Evolutionary conservation across 2,888 invertebrate genomes (phyloP).

Genomic region (Syritta pipiens): DNA sequence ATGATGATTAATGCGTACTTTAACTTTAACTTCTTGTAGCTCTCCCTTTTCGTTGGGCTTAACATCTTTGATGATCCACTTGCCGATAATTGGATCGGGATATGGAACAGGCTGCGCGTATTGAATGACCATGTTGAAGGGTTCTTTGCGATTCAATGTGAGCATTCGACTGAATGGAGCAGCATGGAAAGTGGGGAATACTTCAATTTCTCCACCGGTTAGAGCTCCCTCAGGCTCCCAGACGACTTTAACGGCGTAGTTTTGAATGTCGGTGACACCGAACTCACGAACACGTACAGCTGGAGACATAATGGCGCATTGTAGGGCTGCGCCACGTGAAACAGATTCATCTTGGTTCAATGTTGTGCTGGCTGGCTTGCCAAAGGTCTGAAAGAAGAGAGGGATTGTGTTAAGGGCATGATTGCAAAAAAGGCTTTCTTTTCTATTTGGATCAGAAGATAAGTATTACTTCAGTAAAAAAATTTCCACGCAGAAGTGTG

Average conservation of each 20-base stretch:
- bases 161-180: constrained; percentile 97
- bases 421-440: neutral
- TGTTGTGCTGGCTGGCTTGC: constrained; percentile 94
- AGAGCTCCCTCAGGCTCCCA: constrained; percentile 86
- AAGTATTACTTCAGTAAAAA: too few relatives aligned
- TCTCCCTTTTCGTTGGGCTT: constrained; percentile 93
- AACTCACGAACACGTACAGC: constrained; percentile 98
- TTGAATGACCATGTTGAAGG: constrained; percentile 91
- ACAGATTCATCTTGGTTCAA: constrained; percentile 99
- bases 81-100: constrained; percentile 89
- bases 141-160: constrained; percentile 93
- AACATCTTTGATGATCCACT: constrained; percentile 90
- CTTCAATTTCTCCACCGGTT: constrained; percentile 90
- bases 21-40: constrained; percentile 96
- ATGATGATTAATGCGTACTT: constrained; percentile 95
- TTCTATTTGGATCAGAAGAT: too few relatives aligned
- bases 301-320: constrained; percentile 98
- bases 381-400: constrained; percentile 82
- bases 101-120: constrained; percentile 89
- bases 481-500: too few relatives aligned
- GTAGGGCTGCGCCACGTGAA: constrained; percentile 95
- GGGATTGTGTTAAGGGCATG: neutral
- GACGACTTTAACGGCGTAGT: constrained; percentile 90
- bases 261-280: constrained; percentile 94
- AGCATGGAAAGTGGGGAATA: constrained; percentile 92